Base-by-base conservation (phyloP, 1,140 invertebrate genomes). In the Lepidurus couesii region DNA sequence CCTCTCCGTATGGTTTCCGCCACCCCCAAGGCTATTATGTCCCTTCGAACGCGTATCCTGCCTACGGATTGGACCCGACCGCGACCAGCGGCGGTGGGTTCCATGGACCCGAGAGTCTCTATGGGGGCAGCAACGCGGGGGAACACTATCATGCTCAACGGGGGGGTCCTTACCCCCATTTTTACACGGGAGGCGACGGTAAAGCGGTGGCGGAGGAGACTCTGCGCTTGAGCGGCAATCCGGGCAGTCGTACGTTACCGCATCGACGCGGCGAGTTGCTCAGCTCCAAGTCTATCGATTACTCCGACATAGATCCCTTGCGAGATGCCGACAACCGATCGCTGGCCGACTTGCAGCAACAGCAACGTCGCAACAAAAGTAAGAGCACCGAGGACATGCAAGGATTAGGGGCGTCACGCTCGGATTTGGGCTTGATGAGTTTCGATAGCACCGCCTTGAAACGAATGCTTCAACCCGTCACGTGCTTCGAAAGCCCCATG, bases 381-480 rank as follows among this genome's bases (percentile, higher is more conserved):
- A 95, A 95, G 85, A 95, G 93, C 85, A 95, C 93, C 34, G 86
- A 87, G 44, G 87, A 86, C 34, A 79, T 75, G 76, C 79, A 86
- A 85, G 44, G 84, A 11, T 26, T 77, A 11, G 43, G 75, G 13
- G 10, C 42, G 75, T 77, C 75, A 9, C 43, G 47, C 24, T 45
- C 43, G 43, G 75, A 77, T 77, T 77, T 77, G 75, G 74, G 78
- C 21, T 83, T 83, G 79, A 65, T 65, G 76, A 76, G 74, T 80
- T 78, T 80, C 78, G 93, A 95, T 85, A 93, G 94, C 81, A 94
- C 93, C 84, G 96, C 94, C 1, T 86, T 98, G 80, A 97, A 97
- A 84, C 89, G 93, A 74, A 96, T 98, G 93, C 86, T 98, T 80
- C 96, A 97, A 82, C 95, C 95, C 34, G 93, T 98, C 89, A 91